Percentiles rank a stretch among this genome's conserved stretches.
Conservation (phyloP, 2,113 vertebrate genomes). For the Cygnus buccinator region DNA sequence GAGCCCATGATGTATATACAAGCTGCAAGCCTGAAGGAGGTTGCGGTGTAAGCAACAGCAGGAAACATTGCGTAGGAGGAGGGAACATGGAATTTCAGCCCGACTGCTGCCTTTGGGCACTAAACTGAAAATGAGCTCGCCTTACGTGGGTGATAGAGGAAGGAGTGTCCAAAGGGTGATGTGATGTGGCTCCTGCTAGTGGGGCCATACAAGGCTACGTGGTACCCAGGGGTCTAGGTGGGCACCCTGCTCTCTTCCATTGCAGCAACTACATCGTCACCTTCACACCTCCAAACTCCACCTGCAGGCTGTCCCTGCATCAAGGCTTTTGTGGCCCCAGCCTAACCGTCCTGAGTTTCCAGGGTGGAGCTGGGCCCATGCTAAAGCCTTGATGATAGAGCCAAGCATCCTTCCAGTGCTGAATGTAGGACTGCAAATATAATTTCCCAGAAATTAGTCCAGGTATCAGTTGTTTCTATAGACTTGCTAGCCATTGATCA, state of each 20-base stretch:
- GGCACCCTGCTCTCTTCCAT: fast-evolving
- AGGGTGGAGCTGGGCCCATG: not conserved
- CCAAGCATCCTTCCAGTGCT: not conserved
- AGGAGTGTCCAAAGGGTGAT: not conserved
- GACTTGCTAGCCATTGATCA: not conserved
- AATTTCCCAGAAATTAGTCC: not conserved
- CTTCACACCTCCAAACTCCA: not conserved
- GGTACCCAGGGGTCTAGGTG: fast-evolving
- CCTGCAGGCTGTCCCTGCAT: not conserved
- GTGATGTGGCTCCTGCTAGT: not conserved
- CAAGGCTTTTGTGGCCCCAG: not conserved
- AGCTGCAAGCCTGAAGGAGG: not conserved
- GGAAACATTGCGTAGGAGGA: not conserved
- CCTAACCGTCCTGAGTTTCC: not conserved
- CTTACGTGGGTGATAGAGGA: fast-evolving
- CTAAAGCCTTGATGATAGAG: not conserved
- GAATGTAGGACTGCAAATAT: not conserved
- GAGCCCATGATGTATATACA: not conserved
- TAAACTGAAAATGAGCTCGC: not conserved
- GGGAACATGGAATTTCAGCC: not conserved
- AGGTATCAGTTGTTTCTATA: not conserved
- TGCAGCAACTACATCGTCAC: not conserved
- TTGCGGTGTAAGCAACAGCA: not conserved
- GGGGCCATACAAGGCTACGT: fast-evolving
- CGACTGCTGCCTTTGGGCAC: not conserved